Base-by-base conservation (phyloP, 1,140 invertebrate species). In the Lineus longissimus region DNA sequence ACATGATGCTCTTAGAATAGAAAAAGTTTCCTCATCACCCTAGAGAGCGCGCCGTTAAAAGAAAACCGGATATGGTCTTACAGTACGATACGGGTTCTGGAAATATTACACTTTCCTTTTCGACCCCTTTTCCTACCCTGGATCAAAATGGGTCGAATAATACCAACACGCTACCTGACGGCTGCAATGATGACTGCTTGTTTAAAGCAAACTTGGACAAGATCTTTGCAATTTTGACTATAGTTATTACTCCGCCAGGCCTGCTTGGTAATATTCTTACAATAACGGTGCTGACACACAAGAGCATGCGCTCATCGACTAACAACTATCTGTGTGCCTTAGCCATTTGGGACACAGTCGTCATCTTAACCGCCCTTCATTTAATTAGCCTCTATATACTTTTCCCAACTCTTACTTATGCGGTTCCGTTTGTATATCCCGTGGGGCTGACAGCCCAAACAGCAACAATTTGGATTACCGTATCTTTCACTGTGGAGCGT, bases 401-500 rank as follows among this genome's bases (percentile, higher is more conserved):
- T 36, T 90, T 89, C 78, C 43, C 23, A 9, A 11, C 9, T 7
- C 57, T 88, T 71, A 85, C 87, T 64, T 95, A 95, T 81, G 89
- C 90, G 71, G 90, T 92, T 17, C 88, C 88, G 0, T 88, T 89
- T 64, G 85, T 93, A 2, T 98, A 92, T 78, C 94, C 94, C 0
- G 78, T 96, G 15, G 92, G 90, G 0, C 86, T 92, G 71, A 90
- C 90, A 6, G 91, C 92, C 17, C 94, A 86, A 68, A 95, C 94
- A 41, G 93, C 92, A 30, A 94, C 93, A 19, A 92, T 96, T 51
- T 98, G 97, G 84, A 86, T 97, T 67, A 97, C 95, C 0, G 87
- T 98, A 54, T 93, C 92, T 0, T 95, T 98, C 41, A 97, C 95
- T 0, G 86, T 97, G 69, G 95, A 98, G 81, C 86, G 95, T 54